Conservation (phyloP, 2,888 invertebrate species). For the Eupeodes luniger region DNA sequence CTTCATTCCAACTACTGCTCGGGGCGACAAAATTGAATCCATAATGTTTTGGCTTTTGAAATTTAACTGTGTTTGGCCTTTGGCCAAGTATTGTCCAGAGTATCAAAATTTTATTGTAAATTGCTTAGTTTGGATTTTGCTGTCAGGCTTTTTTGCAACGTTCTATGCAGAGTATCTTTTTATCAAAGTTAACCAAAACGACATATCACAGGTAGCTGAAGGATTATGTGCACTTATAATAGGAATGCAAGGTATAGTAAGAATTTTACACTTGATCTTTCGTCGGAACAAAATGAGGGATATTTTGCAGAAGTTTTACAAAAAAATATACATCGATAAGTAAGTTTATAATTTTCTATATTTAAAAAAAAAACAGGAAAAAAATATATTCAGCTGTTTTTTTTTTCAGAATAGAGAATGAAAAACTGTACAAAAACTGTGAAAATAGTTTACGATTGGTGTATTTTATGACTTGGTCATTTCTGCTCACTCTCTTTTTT, state of each 20-base stretch:
- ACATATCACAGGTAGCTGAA: conserved; percentile 34
- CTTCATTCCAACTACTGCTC: conserved; percentile 19
- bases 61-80: conserved; percentile 39
- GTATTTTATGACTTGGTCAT: conserved; percentile 7
- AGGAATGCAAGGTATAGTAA: conserved; percentile 5
- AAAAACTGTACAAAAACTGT: conserved; percentile 26
- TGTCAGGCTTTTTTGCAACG: neutral
- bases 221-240: conserved; percentile 33
- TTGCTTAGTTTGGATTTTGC: conserved; percentile 9
- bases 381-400: neutral
- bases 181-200: conserved; percentile 9
- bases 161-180: conserved; percentile 25
- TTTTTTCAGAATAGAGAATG: conserved; percentile 26
- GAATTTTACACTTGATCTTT: conserved; percentile 16
- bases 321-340: conserved; percentile 25
- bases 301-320: conserved; percentile 36
- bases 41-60: conserved; percentile 36
- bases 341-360: neutral
- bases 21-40: neutral
- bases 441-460: conserved; percentile 19
- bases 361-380: neutral
- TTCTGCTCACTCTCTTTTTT: conserved; percentile 27
- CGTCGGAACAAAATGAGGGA: conserved; percentile 27
- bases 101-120: conserved; percentile 18
- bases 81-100: conserved; percentile 1